Base-by-base conservation (phyloP, 2,797 vertebrate genomes). In the Enteromius trimaculatus region DNA sequence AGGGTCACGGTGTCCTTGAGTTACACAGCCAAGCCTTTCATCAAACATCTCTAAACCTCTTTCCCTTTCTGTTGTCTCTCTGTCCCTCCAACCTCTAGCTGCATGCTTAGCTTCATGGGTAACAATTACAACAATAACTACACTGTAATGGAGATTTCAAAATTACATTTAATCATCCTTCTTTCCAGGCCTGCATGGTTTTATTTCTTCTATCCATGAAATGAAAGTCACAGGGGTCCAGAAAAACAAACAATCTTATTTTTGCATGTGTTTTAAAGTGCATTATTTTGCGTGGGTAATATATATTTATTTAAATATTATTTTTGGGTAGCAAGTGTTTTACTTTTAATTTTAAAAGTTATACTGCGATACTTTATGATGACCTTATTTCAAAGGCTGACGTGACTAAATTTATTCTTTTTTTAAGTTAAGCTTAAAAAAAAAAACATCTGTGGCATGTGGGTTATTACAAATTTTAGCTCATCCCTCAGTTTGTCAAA, bases 1-100 rank as follows among this genome's bases (percentile, higher is more conserved):
- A 64, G 60, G 79, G 81, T 80, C 64, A 86, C 71, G 47, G 55
- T 62, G 64, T 70, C 85, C 81, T 64, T 80, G 39, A 64, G 51
- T 83, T 60, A 39, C 21, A 72, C 1, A 23, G 51, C 19, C 31
- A 69, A 26, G 82, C 76, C 72, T 86, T 87, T 79, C 53, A 70
- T 60, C 51, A 60, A 26, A 69, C 37, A 70, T 70, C 60, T 81
- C 72, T 77, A 81, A 83, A 72, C 80, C 62, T 39, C 37, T 66
- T 44, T 68, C 34, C 80, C 34, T 75, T 55, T 76, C 77, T 53
- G 31, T 42, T 47, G 55, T 26, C 6, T 39, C 65, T 71, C 29
- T 58, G 65, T 77, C 26, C 51, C 31, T 34, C 10, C 79, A 55
- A 31, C 77, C 65, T 62, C 39, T 79, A 34, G 66, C 47, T 71